phyloP scores from a whole-genome alignment of 2,113 vertebrate species.

The Labrus mixtus region DNA sequence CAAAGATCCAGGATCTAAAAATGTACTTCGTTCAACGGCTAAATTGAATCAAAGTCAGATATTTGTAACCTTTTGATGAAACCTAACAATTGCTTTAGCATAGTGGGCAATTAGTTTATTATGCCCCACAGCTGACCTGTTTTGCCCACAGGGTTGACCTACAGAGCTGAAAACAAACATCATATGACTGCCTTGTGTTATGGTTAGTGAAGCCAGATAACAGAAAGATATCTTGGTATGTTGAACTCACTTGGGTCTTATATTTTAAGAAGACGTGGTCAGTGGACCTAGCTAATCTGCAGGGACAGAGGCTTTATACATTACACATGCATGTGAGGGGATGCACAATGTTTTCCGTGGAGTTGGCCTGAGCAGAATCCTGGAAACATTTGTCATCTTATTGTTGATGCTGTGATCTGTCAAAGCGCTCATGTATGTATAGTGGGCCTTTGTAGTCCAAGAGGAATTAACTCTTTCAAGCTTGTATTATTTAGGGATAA shows the following conservation, averaged over 20 bases:
- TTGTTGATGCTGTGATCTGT: neutral
- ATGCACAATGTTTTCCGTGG: conserved; percentile 22
- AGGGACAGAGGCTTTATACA: conserved; percentile 7
- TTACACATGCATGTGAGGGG: conserved; percentile 13
- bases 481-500: neutral
- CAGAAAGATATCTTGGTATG: neutral
- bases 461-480: neutral
- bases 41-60: neutral
- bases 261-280: neutral
- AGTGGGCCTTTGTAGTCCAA: neutral
- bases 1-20: too few species aligned
- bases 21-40: neutral
- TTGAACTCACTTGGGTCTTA: conserved; percentile 1
- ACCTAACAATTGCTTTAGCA: neutral
- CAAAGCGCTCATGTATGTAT: neutral
- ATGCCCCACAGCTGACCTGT: too few species aligned
- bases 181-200: neutral
- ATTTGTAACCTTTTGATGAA: neutral
- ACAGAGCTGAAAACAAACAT: neutral
- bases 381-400: neutral
- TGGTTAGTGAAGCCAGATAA: neutral
- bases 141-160: neutral
- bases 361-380: conserved; percentile 18
- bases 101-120: too few species aligned
- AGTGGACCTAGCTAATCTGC: neutral